phyloP scores from a whole-genome alignment of 2,888 invertebrate species.

The Ormyrus pomaceus region DNA sequence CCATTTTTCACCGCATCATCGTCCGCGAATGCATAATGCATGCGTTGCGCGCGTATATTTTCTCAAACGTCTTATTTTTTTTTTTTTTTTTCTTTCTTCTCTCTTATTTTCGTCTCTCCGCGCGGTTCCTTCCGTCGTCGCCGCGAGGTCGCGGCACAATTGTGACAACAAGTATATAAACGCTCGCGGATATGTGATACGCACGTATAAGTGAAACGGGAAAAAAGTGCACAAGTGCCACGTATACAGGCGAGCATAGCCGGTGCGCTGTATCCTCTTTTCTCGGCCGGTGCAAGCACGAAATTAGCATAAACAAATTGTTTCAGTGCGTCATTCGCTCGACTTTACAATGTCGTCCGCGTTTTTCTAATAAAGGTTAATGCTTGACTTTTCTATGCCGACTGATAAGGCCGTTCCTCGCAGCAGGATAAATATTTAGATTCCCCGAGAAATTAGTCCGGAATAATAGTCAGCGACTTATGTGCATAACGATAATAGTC shows the following conservation, averaged over 20 bases:
- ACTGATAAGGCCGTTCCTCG: too few species aligned
- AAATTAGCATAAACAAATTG: slow-evolving; percentile 38
- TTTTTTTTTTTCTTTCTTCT: too few species aligned
- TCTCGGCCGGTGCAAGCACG: background rate
- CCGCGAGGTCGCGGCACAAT: slow-evolving; percentile 30
- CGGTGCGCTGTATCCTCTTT: background rate
- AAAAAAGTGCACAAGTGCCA: slow-evolving; percentile 11
- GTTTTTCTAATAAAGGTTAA: slow-evolving; percentile 16
- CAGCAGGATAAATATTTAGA: slow-evolving; percentile 3
- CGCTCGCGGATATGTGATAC: background rate
- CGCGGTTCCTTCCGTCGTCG: background rate
- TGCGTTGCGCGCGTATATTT: slow-evolving; percentile 36
- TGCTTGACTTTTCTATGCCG: too few species aligned
- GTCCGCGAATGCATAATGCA: slow-evolving; percentile 64
- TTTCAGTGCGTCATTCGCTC: slow-evolving; percentile 15
- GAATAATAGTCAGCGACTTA: too few species aligned
- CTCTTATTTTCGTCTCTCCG: background rate
- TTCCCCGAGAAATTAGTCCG: background rate
- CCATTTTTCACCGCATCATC: slow-evolving; percentile 58
- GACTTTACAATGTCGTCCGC: background rate
- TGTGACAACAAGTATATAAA: slow-evolving; percentile 25
- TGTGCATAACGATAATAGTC: too few species aligned
- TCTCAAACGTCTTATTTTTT: background rate
- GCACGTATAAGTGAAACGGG: background rate
- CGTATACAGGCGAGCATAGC: too few species aligned